Conservation (phyloP, 2,888 invertebrate species). For the Fragum sueziense region DNA sequence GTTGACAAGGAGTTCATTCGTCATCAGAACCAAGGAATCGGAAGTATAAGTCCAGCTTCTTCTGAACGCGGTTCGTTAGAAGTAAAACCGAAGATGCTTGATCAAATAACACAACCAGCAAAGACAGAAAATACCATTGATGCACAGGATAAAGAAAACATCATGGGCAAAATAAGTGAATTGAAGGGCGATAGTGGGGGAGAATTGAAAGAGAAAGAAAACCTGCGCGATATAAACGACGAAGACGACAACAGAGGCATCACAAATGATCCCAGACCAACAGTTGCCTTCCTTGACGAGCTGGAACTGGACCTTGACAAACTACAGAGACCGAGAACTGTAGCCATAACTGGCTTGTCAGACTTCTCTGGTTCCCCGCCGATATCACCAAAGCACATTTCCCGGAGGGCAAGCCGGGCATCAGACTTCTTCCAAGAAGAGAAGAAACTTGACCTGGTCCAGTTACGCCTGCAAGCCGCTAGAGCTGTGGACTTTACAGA, state of each 20-base stretch:
- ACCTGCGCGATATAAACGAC: background rate
- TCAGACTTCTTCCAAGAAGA: slow-evolving; percentile 67
- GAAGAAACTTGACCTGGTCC: slow-evolving; percentile 59
- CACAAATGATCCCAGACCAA: slow-evolving; percentile 13
- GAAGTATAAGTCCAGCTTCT: background rate
- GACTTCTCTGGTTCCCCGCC: slow-evolving; percentile 24
- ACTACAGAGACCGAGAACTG: slow-evolving; percentile 36
- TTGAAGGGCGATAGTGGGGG: background rate
- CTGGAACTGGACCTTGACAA: slow-evolving; percentile 13
- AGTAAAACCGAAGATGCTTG: background rate
- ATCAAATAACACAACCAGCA: background rate
- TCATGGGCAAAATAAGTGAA: background rate
- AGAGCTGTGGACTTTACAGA: slow-evolving; percentile 57
- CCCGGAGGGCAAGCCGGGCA: slow-evolving; percentile 47
- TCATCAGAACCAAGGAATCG: background rate
- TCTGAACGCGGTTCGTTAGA: background rate
- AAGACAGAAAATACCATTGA: background rate
- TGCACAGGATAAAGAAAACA: background rate
- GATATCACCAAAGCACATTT: slow-evolving; percentile 42
- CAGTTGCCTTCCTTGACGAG: slow-evolving; percentile 29
- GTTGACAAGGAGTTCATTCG: slow-evolving; percentile 29
- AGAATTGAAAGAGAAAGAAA: background rate
- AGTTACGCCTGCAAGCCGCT: slow-evolving; percentile 60
- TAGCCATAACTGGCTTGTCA: slow-evolving; percentile 4
- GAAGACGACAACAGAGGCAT: background rate